Conservation (phyloP, 1,140 invertebrate species). For the Carcinoscorpius rotundicauda region DNA sequence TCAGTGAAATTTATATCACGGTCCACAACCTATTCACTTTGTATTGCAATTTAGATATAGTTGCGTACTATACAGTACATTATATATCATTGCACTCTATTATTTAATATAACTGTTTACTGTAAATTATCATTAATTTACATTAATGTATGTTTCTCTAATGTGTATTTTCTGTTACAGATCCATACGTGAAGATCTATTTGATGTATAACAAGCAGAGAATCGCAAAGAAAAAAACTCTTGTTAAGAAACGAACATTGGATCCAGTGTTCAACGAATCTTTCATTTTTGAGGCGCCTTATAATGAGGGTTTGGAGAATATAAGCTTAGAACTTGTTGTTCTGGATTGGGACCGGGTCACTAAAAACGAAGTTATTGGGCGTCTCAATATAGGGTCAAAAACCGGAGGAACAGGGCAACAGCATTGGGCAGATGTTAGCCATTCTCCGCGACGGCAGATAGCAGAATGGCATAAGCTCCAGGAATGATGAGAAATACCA, state of each 20-base stretch:
- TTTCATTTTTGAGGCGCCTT: slow-evolving; percentile 51
- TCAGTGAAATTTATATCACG: too few species aligned
- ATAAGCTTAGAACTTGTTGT: slow-evolving; percentile 84
- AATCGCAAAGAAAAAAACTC: slow-evolving; percentile 97
- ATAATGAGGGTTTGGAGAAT: slow-evolving; percentile 64
- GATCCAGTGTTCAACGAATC: slow-evolving; percentile 98
- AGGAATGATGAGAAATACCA: neutral
- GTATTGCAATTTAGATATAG: too few species aligned
- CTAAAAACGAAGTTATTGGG: slow-evolving; percentile 95
- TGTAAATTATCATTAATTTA: slow-evolving; percentile 2
- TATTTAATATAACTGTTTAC: neutral
- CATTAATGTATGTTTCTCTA: neutral
- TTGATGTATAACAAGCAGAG: slow-evolving; percentile 87
- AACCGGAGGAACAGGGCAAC: slow-evolving; percentile 52
- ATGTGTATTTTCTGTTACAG: slow-evolving; percentile 32
- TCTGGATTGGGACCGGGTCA: slow-evolving; percentile 91
- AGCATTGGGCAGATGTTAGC: slow-evolving; percentile 93
- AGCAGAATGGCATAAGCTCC: slow-evolving; percentile 92
- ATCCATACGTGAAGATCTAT: slow-evolving; percentile 86
- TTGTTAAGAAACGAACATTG: slow-evolving; percentile 91
- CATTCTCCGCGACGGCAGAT: slow-evolving; percentile 89
- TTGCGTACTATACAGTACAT: too few species aligned
- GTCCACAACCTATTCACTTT: too few species aligned
- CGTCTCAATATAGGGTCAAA: slow-evolving; percentile 74
- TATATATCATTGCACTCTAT: too few species aligned